These are phyloP conservation scores for Drosophila busckii DNA, from an alignment of 1,140 invertebrate genomes.

Conservation along the genomic window DNA sequence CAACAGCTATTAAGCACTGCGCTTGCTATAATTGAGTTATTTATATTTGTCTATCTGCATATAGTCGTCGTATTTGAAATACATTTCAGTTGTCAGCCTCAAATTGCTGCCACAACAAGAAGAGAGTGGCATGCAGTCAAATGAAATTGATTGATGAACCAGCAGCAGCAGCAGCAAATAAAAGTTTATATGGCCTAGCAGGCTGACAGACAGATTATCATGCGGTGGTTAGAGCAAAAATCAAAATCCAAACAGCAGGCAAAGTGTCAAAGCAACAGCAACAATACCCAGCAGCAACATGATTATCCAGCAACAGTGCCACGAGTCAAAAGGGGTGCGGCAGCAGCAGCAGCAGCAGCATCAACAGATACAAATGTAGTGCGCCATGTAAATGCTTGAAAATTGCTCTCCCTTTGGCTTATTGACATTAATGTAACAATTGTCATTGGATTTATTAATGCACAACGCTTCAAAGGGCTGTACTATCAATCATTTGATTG, in stretches of 20 bases:
- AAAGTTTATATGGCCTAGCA: conserved; percentile 43
- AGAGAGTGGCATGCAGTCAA: conserved; percentile 51
- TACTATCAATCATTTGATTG: conserved; percentile 77
- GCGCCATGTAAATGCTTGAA: conserved; percentile 56
- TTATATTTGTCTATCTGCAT: neutral
- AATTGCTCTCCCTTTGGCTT: conserved; percentile 56
- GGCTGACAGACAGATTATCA: conserved; percentile 78
- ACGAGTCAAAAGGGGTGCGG: conserved; percentile 55
- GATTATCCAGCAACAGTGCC: conserved; percentile 30
- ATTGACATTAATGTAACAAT: conserved; percentile 79
- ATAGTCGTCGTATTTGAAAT: neutral
- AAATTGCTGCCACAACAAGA: too few relatives aligned
- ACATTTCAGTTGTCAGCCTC: conserved; percentile 17
- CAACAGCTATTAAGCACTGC: too few relatives aligned
- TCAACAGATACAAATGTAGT: conserved; percentile 30
- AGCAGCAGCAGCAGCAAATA: conserved; percentile 14
- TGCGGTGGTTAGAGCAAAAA: too few relatives aligned
- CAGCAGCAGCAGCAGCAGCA: neutral
- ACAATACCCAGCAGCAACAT: conserved; percentile 28
- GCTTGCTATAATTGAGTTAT: neutral
- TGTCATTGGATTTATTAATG: conserved; percentile 78
- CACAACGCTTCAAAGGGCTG: conserved; percentile 23
- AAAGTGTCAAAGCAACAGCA: conserved; percentile 45
- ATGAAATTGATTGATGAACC: conserved; percentile 68
- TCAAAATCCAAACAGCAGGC: conserved; percentile 41